Conservation (phyloP, 2,797 vertebrate species). For the Hozukius guyotensis region DNA sequence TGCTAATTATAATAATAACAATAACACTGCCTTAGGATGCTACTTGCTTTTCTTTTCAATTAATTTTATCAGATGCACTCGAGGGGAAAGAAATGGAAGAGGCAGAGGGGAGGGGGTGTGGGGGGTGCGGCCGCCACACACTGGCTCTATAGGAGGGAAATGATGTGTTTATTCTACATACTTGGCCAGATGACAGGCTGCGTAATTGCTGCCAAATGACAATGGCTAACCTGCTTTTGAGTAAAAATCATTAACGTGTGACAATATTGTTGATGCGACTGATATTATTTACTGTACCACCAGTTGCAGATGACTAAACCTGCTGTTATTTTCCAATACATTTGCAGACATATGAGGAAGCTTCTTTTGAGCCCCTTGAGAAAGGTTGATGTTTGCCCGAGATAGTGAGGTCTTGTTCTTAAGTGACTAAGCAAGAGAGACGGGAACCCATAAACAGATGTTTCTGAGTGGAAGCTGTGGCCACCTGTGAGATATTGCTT, state of each 20-base stretch:
- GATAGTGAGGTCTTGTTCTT: slow-evolving; percentile 18
- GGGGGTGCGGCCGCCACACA: slow-evolving; percentile 21
- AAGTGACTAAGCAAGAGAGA: background rate
- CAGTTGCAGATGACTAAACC: slow-evolving; percentile 1
- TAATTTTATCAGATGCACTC: slow-evolving; percentile 82
- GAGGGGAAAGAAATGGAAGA: slow-evolving; percentile 60
- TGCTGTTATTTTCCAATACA: background rate
- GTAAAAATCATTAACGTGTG: slow-evolving; percentile 37
- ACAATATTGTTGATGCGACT: slow-evolving; percentile 33
- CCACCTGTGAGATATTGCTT: slow-evolving; percentile 60
- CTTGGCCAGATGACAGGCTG: slow-evolving; percentile 63
- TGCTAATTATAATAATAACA: slow-evolving; percentile 85
- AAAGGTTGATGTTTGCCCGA: slow-evolving; percentile 8
- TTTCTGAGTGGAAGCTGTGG: slow-evolving; percentile 42
- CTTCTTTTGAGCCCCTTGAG: background rate
- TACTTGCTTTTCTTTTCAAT: slow-evolving; percentile 85
- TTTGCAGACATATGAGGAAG: background rate
- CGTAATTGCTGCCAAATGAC: slow-evolving; percentile 59
- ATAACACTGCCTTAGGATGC: slow-evolving; percentile 81
- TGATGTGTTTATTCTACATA: slow-evolving; percentile 73
- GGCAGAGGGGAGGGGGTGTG: slow-evolving; percentile 20
- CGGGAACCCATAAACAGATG: slow-evolving; percentile 26
- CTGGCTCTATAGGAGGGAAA: slow-evolving; percentile 68
- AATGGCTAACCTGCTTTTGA: slow-evolving; percentile 57
- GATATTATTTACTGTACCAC: slow-evolving; percentile 27